Base-by-base conservation (phyloP, 2,113 vertebrate genomes). In the Vireo altiloquus region DNA sequence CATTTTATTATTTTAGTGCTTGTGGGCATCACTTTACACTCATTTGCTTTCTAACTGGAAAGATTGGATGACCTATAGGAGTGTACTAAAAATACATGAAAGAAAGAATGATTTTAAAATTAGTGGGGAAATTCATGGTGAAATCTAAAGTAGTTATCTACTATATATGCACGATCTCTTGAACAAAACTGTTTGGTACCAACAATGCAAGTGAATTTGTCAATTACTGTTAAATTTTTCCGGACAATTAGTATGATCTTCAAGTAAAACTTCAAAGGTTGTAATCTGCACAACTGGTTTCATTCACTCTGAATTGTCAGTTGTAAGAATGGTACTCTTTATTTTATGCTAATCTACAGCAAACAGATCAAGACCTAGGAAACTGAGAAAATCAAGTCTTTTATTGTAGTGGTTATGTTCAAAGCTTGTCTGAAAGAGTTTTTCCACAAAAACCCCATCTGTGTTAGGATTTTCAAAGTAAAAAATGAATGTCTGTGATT, bases 311-410 rank as follows among this genome's bases (percentile, higher is more conserved):
- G 69, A 75, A 30, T 63, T 46, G 33, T 49, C 30, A 24, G 74
- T 77, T 84, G 10, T 50, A 52, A 75, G 79, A 28, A 74, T 47
- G 56, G 12, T 70, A 31, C 47, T 94, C 84, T 95, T 52, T 94
- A 49, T 87, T 89, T 87, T 70, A 44, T 76, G 10, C 21, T 18
- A 37, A 72, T 40, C 50, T 81, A 50, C 52, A 61, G 76, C 52
- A 90, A 92, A 74, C 33, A 94, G 87, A 54, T 96, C 68, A 94
- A 86, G 92, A 82, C 89, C 77, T 89, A 47, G 50, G 19, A 69
- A 94, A 89, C 50, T 10, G 63, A 80, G 78, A 89, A 87, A 94
- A 71, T 96, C 86, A 93, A 66, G 71, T 81, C 65, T 87, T 42
- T 89, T 80, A 76, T 64, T 95, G 47, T 77, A 54, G 56, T 1